These are phyloP conservation scores for Tautogolabrus adspersus DNA, from an alignment of 2,113 vertebrate species.

Conservation along the genomic window DNA sequence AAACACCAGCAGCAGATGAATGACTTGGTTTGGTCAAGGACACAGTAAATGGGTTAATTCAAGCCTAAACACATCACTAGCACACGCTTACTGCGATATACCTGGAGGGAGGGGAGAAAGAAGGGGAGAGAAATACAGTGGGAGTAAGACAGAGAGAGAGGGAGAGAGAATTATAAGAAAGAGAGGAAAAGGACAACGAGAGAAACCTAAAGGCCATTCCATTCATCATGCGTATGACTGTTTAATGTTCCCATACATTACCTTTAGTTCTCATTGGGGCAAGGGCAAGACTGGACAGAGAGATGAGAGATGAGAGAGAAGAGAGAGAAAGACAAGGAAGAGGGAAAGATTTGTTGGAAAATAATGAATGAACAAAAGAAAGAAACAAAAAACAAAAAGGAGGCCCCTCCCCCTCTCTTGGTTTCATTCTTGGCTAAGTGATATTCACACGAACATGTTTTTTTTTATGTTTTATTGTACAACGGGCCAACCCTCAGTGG, in stretches of 20 bases:
- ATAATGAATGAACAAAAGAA: conserved; percentile 30
- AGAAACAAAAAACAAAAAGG: conserved; percentile 31
- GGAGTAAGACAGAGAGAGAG: conserved; percentile 17
- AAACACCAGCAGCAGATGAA: conserved; percentile 65
- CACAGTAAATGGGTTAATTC: conserved; percentile 75
- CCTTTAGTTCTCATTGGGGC: conserved; percentile 65
- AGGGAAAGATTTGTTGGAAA: conserved; percentile 26
- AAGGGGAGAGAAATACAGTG: conserved; percentile 34
- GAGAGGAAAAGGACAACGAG: conserved; percentile 57
- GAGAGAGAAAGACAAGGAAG: neutral
- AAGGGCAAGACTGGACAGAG: conserved; percentile 47
- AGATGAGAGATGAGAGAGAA: conserved; percentile 21
- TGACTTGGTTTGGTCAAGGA: conserved; percentile 75
- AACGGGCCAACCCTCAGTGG: conserved; percentile 70
- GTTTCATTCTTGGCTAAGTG: conserved; percentile 62
- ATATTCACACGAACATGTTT: conserved; percentile 71
- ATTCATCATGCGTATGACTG: conserved; percentile 84
- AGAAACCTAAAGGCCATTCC: conserved; percentile 81
- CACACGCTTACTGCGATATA: conserved; percentile 39
- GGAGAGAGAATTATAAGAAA: conserved; percentile 45
- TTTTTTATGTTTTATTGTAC: conserved; percentile 68
- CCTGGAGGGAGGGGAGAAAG: conserved; percentile 49
- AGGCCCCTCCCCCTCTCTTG: conserved; percentile 40
- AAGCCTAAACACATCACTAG: conserved; percentile 69
- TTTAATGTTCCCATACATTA: conserved; percentile 86